phyloP scores from a whole-genome alignment of 2,113 vertebrate species.

The Callospermophilus lateralis region DNA sequence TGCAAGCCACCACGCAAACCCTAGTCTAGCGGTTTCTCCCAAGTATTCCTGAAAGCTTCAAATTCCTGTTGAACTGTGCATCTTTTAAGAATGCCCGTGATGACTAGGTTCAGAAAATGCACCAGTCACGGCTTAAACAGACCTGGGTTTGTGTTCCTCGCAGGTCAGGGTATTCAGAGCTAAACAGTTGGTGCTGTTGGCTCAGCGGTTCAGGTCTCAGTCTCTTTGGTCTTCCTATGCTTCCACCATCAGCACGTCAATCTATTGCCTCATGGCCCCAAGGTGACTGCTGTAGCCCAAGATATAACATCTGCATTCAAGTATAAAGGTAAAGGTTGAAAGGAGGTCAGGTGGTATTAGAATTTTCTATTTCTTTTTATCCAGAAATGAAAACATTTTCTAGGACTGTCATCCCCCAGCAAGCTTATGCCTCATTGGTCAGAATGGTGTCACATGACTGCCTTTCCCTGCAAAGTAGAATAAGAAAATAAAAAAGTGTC shows the following conservation, averaged over 20 bases:
- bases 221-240: background rate
- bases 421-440: background rate
- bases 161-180: background rate
- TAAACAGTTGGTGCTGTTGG: background rate
- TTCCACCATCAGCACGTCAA: background rate
- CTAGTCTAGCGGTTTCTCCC: background rate
- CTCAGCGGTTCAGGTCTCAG: background rate
- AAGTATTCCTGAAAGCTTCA: background rate
- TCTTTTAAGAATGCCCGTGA: background rate
- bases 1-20: background rate
- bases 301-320: background rate
- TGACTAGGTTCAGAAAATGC: background rate
- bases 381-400: background rate
- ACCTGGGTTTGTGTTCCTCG: background rate
- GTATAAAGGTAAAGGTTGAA: background rate
- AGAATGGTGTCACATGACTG: background rate
- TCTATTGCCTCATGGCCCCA: background rate
- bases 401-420: background rate
- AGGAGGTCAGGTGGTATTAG: no score
- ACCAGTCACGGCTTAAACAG: fast-evolving
- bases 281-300: no score
- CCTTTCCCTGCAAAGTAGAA: background rate
- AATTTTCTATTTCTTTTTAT: background rate
- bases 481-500: background rate
- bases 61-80: no score